These are phyloP conservation scores for Danio choprae DNA, from an alignment of 2,797 vertebrate species.

Conservation along the genomic window DNA sequence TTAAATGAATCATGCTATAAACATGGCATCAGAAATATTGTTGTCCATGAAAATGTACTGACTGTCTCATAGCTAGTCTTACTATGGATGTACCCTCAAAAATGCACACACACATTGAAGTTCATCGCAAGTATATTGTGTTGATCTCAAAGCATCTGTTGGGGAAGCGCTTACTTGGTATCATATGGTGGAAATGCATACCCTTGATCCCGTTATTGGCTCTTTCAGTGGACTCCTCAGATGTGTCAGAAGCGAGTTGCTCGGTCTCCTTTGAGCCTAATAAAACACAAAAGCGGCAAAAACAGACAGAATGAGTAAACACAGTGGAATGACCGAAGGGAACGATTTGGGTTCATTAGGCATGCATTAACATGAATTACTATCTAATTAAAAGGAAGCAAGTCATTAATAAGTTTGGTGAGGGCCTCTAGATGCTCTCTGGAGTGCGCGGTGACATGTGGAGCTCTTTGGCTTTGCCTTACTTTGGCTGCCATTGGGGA, in stretches of 20 bases:
- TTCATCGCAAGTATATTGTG: background rate
- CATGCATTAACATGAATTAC: slow-evolving; percentile 85
- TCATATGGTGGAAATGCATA: slow-evolving; percentile 2
- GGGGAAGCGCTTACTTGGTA: slow-evolving; percentile 19
- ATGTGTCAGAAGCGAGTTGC: slow-evolving; percentile 50
- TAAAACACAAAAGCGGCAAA: slow-evolving; percentile 79
- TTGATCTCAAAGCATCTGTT: slow-evolving; percentile 15
- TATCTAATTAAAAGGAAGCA: slow-evolving; percentile 85
- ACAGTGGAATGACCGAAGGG: slow-evolving; percentile 80
- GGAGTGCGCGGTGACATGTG: slow-evolving; percentile 62
- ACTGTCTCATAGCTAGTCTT: slow-evolving; percentile 20
- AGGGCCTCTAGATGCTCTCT: slow-evolving; percentile 77
- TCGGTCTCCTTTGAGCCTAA: slow-evolving; percentile 59
- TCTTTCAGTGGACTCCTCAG: slow-evolving; percentile 53
- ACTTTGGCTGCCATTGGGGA: slow-evolving; percentile 14
- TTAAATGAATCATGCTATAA: no score
- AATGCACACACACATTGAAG: slow-evolving; percentile 19
- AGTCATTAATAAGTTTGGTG: slow-evolving; percentile 83
- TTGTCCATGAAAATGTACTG: background rate
- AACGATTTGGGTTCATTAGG: slow-evolving; percentile 82
- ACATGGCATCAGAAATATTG: no score
- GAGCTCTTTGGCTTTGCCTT: slow-evolving; percentile 26
- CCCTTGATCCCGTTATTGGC: slow-evolving; percentile 30
- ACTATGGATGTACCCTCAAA: background rate
- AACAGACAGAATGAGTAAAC: slow-evolving; percentile 78